These are phyloP conservation scores for Cosmopolites sordidus DNA, from an alignment of 2,888 invertebrate species.

Conservation along the genomic window DNA sequence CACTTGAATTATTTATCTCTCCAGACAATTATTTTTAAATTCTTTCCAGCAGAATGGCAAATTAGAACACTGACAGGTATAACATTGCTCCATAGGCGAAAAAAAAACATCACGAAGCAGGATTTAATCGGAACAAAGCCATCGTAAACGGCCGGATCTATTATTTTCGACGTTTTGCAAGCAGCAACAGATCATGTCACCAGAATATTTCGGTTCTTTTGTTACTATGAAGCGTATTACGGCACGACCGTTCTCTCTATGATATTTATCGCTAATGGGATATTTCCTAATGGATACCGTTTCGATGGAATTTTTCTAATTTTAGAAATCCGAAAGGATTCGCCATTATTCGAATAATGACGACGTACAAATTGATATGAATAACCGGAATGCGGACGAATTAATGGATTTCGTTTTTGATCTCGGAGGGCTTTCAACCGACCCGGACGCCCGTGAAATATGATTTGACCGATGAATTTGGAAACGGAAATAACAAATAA, in stretches of 20 bases:
- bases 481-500: background rate
- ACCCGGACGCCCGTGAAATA: background rate
- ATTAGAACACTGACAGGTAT: conserved; percentile 5
- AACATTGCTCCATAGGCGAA: conserved; percentile 10
- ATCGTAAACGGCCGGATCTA: conserved; percentile 30
- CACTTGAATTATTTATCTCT: no score
- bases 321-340: conserved; percentile 5
- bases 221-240: conserved; percentile 11
- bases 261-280: conserved; percentile 8
- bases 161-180: conserved; percentile 27
- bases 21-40: background rate
- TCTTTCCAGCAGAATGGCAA: background rate
- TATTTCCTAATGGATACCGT: conserved; percentile 2
- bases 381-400: background rate
- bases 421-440: background rate
- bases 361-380: conserved; percentile 1
- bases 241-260: conserved; percentile 3
- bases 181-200: conserved; percentile 13
- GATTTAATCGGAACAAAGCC: conserved; percentile 32
- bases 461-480: background rate
- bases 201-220: conserved; percentile 17
- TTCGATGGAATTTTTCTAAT: conserved; percentile 8
- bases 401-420: conserved; percentile 2
- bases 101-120: conserved; percentile 30
- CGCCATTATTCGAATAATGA: background rate